A percentile compares a stretch with the other conserved stretches of the same genome.
Conservation (phyloP, 2,797 vertebrate species). For the Cynopterus sphinx region DNA sequence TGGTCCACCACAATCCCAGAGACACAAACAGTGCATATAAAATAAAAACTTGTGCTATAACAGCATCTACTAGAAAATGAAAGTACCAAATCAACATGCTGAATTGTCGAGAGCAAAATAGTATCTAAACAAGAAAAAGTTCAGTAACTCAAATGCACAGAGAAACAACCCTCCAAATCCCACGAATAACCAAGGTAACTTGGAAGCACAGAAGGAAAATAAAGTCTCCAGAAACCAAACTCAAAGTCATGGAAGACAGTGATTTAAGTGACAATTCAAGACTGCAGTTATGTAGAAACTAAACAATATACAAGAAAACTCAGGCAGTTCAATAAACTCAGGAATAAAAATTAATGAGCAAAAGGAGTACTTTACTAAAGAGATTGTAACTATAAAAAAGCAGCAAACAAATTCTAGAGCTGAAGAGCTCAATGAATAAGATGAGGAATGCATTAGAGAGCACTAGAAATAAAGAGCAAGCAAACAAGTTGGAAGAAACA, state of each 20-base stretch:
- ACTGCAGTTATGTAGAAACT: neutral
- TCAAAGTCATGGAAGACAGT: neutral
- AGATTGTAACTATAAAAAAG: neutral
- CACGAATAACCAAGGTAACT: neutral
- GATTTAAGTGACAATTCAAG: neutral
- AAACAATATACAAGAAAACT: neutral
- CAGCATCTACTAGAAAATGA: neutral
- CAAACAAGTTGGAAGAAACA: neutral
- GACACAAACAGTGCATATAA: neutral
- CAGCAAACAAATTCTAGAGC: neutral
- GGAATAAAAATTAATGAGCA: neutral
- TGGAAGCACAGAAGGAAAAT: neutral
- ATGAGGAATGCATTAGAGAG: neutral
- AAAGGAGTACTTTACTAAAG: neutral
- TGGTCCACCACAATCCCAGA: neutral
- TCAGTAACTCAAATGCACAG: neutral
- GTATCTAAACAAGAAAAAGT: neutral
- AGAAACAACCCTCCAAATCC: neutral
- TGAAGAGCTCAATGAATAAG: neutral
- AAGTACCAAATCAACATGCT: neutral
- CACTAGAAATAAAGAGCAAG: neutral
- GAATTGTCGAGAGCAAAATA: neutral
- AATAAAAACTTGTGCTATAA: neutral
- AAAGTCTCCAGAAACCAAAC: neutral
- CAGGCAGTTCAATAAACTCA: neutral